Evolutionary conservation across 2,113 vertebrate species (phyloP).

Genomic region (Clarias macrocephalus): DNA sequence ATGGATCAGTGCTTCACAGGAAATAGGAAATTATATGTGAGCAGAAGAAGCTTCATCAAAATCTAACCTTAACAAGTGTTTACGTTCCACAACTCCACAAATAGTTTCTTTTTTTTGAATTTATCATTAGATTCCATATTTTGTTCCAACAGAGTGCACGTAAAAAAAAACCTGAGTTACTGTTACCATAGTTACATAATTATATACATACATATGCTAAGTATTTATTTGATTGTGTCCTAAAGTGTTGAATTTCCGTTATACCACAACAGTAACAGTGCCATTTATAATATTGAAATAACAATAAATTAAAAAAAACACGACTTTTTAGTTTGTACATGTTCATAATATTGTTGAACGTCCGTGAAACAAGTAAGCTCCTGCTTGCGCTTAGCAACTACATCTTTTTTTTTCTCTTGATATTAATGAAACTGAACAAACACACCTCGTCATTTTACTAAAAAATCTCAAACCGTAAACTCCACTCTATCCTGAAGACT

Average conservation of each 20-base stretch:
- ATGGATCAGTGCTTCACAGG: slow-evolving; percentile 60
- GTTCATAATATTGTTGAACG: background rate
- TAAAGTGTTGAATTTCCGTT: background rate
- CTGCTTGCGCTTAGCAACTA: background rate
- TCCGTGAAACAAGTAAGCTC: background rate
- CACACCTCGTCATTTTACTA: background rate
- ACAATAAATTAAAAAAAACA: too few relatives aligned
- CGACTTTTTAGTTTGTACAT: background rate
- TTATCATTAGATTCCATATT: background rate
- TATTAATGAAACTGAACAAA: background rate
- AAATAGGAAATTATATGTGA: slow-evolving; percentile 16
- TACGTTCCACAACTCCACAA: background rate
- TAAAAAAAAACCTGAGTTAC: background rate
- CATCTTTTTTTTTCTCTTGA: background rate
- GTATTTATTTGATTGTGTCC: background rate
- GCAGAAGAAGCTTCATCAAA: background rate
- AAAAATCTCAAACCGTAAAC: background rate
- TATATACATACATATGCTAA: background rate
- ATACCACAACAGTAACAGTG: background rate
- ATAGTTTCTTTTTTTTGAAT: background rate
- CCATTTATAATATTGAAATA: background rate
- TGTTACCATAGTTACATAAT: too few relatives aligned
- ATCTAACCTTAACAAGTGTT: background rate
- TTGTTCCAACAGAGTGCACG: background rate
- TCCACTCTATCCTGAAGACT: background rate